Conservation (phyloP, 2,888 invertebrate species). For the Empis livida region DNA sequence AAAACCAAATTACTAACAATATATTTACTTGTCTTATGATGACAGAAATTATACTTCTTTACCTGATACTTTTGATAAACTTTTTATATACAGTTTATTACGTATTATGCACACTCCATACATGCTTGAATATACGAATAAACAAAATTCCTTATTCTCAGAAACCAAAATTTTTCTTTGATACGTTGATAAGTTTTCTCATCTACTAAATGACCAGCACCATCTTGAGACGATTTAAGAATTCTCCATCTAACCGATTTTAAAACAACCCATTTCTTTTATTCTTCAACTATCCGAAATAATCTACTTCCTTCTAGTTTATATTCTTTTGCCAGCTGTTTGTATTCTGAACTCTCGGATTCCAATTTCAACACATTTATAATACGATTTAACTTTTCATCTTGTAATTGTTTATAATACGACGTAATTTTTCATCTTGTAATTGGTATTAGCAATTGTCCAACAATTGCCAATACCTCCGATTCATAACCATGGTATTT, state of each 20-base stretch:
- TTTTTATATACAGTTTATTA: no score
- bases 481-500: constrained; percentile 24
- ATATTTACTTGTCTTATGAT: no score
- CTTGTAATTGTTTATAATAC: constrained; percentile 4
- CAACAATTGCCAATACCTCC: constrained; percentile 23
- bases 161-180: constrained; percentile 14
- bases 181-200: constrained; percentile 15
- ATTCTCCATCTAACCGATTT: constrained; percentile 12
- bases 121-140: no score
- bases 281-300: constrained; percentile 4
- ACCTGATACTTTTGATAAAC: no score
- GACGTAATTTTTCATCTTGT: background rate
- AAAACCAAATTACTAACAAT: no score
- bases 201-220: constrained; percentile 13
- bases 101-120: no score
- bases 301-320: constrained; percentile 7
- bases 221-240: constrained; percentile 12
- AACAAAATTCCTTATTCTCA: constrained; percentile 3
- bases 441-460: constrained; percentile 5
- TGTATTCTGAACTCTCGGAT: background rate
- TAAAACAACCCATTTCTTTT: constrained; percentile 12
- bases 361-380: background rate
- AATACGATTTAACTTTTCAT: background rate
- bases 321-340: background rate
- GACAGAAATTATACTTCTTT: no score